phyloP scores from a whole-genome alignment of 2,113 vertebrate species.

The Isichthys henryi region DNA sequence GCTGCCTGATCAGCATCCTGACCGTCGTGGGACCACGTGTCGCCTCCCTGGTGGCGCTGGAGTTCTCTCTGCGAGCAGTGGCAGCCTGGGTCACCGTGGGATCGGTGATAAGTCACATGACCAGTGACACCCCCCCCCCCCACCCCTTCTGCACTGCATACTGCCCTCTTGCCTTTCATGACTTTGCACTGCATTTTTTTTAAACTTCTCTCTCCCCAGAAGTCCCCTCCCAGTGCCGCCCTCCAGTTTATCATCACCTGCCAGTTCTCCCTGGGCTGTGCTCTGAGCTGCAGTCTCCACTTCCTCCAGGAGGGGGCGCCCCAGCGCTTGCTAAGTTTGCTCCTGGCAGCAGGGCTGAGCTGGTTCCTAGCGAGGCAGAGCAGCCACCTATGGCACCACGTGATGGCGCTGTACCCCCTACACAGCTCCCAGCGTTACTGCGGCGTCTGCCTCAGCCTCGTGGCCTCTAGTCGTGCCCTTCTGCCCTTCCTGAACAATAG shows the following conservation, averaged over 20 bases:
- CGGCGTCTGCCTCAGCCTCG: constrained; percentile 71
- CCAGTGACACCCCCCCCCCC: not conserved
- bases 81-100: constrained; percentile 52
- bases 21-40: constrained; percentile 64
- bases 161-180: not conserved
- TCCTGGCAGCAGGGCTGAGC: constrained; percentile 64
- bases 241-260: constrained; percentile 51
- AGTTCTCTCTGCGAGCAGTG: constrained; percentile 74
- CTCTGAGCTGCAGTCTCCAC: constrained; percentile 64
- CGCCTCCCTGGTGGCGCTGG: constrained; percentile 72
- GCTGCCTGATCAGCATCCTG: constrained; percentile 54
- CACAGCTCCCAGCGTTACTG: constrained; percentile 69
- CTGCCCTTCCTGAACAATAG: constrained; percentile 56
- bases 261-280: constrained; percentile 79
- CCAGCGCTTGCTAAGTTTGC: constrained; percentile 63
- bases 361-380: constrained; percentile 45
- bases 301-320: constrained; percentile 78
- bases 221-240: constrained; percentile 31
- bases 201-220: constrained; percentile 30
- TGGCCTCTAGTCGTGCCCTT: constrained; percentile 52
- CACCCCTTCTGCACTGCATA: not conserved
- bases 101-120: constrained; percentile 54
- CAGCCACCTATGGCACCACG: constrained; percentile 52
- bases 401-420: constrained; percentile 61
- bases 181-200: not conserved